These are phyloP conservation scores for Hemibagrus guttatus DNA, from an alignment of 2,797 vertebrate species.

Conservation along the genomic window DNA sequence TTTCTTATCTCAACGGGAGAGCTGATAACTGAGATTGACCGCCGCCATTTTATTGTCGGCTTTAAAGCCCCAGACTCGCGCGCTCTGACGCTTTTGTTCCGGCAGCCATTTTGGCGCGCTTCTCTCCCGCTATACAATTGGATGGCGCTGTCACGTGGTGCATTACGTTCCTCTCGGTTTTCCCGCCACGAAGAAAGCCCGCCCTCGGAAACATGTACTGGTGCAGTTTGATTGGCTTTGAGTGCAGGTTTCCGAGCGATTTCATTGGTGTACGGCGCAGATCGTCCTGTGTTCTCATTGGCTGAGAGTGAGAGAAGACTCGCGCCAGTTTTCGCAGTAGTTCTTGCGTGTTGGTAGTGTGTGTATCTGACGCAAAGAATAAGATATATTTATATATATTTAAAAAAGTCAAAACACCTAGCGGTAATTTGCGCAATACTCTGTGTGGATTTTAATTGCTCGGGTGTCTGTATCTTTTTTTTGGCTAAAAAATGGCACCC, in stretches of 20 bases:
- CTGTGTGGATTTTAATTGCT: neutral
- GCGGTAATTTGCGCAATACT: neutral
- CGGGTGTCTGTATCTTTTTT: neutral
- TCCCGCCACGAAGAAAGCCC: slow-evolving; percentile 74
- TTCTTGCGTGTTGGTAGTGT: neutral
- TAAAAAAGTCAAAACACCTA: neutral
- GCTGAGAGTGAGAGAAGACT: slow-evolving; percentile 17
- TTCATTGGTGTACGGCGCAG: slow-evolving; percentile 21
- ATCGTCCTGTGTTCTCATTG: slow-evolving; percentile 24
- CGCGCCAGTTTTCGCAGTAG: slow-evolving; percentile 75
- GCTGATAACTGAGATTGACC: neutral
- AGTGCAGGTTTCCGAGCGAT: neutral
- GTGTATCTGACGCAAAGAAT: neutral
- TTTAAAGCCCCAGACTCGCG: neutral
- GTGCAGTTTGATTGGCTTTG: slow-evolving; percentile 37
- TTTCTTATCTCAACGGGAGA: neutral
- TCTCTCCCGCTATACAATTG: slow-evolving; percentile 51
- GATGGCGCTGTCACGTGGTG: slow-evolving; percentile 63
- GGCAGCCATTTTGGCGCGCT: slow-evolving; percentile 23
- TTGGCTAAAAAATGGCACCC: slow-evolving; percentile 77
- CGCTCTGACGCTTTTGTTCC: slow-evolving; percentile 9
- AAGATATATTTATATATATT: too few species aligned
- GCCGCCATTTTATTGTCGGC: slow-evolving; percentile 37
- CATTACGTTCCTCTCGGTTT: slow-evolving; percentile 44
- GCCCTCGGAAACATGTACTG: slow-evolving; percentile 53